Evolutionary conservation across 2,888 invertebrate species (phyloP).

Genomic region (Poecilus cupreus): DNA sequence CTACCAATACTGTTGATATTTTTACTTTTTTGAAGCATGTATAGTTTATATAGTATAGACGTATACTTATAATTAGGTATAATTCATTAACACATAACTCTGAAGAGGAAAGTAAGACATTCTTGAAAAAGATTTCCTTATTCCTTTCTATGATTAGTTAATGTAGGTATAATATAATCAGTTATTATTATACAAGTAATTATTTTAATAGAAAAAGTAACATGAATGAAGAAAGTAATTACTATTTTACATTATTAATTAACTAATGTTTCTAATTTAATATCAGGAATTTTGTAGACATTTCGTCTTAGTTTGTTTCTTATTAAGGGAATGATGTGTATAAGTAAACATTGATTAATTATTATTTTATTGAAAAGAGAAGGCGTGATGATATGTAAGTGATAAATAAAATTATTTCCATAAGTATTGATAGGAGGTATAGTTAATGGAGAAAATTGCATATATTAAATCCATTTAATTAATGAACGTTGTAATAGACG

Average conservation of each 20-base stretch:
- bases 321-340: too few relatives aligned
- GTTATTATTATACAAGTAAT: not conserved
- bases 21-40: not conserved
- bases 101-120: not conserved
- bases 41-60: too few relatives aligned
- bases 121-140: not conserved
- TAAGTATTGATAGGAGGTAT: not conserved
- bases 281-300: not conserved
- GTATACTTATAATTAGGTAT: not conserved
- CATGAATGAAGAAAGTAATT: not conserved
- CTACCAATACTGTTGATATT: not conserved
- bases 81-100: not conserved
- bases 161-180: not conserved
- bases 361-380: not conserved
- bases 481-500: not conserved
- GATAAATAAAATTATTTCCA: not conserved
- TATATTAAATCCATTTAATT: slow-evolving; percentile 14
- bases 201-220: not conserved
- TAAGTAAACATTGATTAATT: too few relatives aligned
- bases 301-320: too few relatives aligned
- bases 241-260: not conserved
- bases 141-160: not conserved
- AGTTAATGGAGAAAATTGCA: slow-evolving; percentile 16
- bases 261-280: not conserved
- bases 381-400: not conserved